Base-by-base conservation (phyloP, 2,113 vertebrate species). In the Lutjanus erythropterus region DNA sequence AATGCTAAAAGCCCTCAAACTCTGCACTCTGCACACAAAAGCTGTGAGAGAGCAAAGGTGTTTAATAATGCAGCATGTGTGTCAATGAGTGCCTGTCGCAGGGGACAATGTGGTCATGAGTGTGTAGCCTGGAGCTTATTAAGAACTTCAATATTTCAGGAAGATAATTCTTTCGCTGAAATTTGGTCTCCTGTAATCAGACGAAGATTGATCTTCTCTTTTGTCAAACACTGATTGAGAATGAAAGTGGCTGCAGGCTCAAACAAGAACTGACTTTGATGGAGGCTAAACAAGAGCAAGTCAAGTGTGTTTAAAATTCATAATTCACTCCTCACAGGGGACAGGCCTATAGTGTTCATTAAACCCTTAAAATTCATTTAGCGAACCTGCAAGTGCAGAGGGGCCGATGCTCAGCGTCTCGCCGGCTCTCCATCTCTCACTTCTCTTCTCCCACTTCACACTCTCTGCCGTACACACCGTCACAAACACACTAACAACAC, bases 51-150 rank as follows among this genome's bases (percentile, higher is more conserved):
- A 61, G 21, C 42, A 53, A 66, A 44, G 19, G 66, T 73, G 55
- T 75, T 86, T 19, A 85, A 85, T 81, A 76, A 87, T 85, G 80
- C 74, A 81, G 42, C 62, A 29, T 8, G 29, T 59, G 37, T 49
- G 55, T 78, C 33, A 44, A n/a, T 50, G 65, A 61, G 46, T 14
- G 49, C 50, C 64, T 78, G 80, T 46, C 18, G 9, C 72, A 25
- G 31, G 29, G 79, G 68, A 55, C 6, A 8, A 71, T n/a, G 46
- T 18, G 12, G 73, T 64, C n/a, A 5, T 3, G 8, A 68, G 11
- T 12, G 5, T 29, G 44, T 37, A 39, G 62, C 72, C 81, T 18
- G 46, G 55, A 80, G 61, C 75, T 73, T 60, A 85, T 76, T 60
- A 66, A 65, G 56, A 49, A 71, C 72, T 84, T 85, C 69, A 87